Evolutionary conservation across 2,113 vertebrate species (phyloP), one percentile per base, ranked within the genome.

Genomic region (Chascanopsetta lugubris): DNA sequence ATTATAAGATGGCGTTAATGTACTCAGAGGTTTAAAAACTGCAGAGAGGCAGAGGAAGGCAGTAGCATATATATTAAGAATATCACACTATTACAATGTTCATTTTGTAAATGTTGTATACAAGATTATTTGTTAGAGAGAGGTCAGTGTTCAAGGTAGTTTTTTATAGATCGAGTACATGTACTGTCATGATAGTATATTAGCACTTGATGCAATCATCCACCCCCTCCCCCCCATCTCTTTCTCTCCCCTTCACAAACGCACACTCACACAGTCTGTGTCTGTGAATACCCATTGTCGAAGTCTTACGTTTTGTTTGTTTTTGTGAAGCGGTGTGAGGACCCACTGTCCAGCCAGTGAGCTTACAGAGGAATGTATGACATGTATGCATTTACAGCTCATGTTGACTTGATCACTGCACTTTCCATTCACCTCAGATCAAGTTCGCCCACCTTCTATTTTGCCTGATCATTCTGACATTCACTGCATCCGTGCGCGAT

Each of bases 41-140:
- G 69, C 79, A 79, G 87, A 90, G 78, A 85, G 85, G 76, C 82
- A 86, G 83, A 85, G 80, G 90, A 91, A 86, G 87, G 80, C 87
- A 71, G 90, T 91, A 91, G 90, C 90, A 88, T 85, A 88, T 86
- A 83, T 89, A 87, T 78, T 87, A 83, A 79, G 80, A 72, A 85
- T 80, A 86, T 86, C 69, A 87, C 86, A 87, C 88, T 88, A 89
- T 85, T 85, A 84, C 66, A 56, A 89, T 87, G 84, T 88, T 84
- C 47, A 88, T 91, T 90, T 91, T 91, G 85, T 88, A 87, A 88
- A 89, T 90, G 88, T 88, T 91, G 87, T 91, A 90, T 86, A 90
- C 80, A 83, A 90, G 87, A 88, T 87, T 85, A 88, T 88, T 88
- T 87, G 85, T 88, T 91, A 90, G 89, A 86, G 72, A 88, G 85